Conservation (phyloP, 2,888 invertebrate species). For the Coelopa pilipes region DNA sequence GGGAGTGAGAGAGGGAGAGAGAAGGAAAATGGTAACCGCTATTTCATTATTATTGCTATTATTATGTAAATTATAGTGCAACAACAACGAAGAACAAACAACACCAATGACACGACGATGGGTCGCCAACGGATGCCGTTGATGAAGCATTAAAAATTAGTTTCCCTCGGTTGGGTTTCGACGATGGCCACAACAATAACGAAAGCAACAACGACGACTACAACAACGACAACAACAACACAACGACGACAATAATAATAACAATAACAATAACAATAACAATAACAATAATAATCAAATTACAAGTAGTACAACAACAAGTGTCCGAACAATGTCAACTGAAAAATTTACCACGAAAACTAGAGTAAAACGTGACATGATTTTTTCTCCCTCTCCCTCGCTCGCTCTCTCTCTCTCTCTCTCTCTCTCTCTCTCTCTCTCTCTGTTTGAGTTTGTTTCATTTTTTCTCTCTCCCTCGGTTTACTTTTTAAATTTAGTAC, state of each 20-base stretch:
- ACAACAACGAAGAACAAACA: background rate
- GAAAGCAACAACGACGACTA: background rate
- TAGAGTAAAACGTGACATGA: constrained; percentile 40
- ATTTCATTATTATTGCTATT: constrained; percentile 38
- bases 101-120: background rate
- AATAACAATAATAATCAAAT: background rate
- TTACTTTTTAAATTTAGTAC: constrained; percentile 19
- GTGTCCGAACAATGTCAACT: constrained; percentile 17
- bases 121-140: background rate
- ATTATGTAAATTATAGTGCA: constrained; percentile 37
- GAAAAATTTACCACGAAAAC: constrained; percentile 38
- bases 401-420: background rate
- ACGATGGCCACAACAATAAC: background rate
- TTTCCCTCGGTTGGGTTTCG: background rate
- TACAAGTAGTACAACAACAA: constrained; percentile 1
- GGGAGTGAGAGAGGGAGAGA: background rate
- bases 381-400: constrained; percentile 1
- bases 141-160: too few species aligned
- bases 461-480: background rate
- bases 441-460: too few species aligned
- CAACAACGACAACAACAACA: too few species aligned
- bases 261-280: background rate
- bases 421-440: background rate
- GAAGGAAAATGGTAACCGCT: constrained; percentile 19
- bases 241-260: too few species aligned